Evolutionary conservation across 53 echinoderm and acorn worm genomes (phyloP).

Genomic region (Temnopleurus reevesii): DNA sequence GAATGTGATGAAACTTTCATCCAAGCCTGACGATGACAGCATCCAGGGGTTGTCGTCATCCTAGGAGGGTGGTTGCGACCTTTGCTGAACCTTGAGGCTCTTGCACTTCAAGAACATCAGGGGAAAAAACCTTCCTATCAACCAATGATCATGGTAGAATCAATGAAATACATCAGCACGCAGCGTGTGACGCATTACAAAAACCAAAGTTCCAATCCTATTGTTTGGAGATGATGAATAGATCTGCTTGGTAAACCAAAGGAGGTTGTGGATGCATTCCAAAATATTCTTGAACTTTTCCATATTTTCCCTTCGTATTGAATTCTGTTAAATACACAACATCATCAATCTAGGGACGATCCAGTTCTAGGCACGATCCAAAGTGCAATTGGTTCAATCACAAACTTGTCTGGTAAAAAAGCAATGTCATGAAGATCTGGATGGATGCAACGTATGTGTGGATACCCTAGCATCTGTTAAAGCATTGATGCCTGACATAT

Average conservation of each 20-base stretch:
- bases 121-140: background rate
- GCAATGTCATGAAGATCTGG: background rate
- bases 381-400: conserved; percentile 9
- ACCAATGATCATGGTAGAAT: background rate
- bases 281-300: background rate
- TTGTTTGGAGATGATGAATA: background rate
- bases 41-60: conserved; percentile 11
- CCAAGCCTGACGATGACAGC: conserved; percentile 17
- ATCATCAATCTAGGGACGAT: conserved; percentile 11
- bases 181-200: conserved; percentile 22
- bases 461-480: background rate
- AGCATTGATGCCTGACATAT: background rate
- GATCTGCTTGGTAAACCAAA: background rate
- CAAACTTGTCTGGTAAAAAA: background rate
- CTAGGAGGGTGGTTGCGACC: background rate
- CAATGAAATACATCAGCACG: conserved; percentile 7
- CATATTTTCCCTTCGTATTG: background rate
- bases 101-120: background rate
- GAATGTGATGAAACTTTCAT: conserved; percentile 22
- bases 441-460: background rate
- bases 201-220: background rate
- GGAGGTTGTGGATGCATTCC: background rate
- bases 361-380: too few relatives aligned
- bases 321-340: background rate
- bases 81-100: conserved; percentile 14